Base-by-base conservation (phyloP, 2,797 vertebrate species). In the Xenops minutus region DNA sequence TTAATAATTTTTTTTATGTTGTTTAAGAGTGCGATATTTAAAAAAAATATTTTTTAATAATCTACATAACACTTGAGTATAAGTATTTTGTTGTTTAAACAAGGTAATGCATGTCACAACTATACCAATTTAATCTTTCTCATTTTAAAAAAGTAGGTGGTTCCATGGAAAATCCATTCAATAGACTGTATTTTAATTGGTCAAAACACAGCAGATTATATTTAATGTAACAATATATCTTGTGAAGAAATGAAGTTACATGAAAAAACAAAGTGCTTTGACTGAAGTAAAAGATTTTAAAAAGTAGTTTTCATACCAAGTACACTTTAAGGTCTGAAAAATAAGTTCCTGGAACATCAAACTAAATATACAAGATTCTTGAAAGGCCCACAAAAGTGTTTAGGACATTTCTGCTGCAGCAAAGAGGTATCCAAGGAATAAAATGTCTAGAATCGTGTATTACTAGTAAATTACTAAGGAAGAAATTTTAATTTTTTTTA, bases 291-390 rank as follows among this genome's bases (percentile, higher is more conserved):
- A 88, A 69, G 7, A 5, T 1, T 5, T 22, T 37, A 37, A 41
- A 30, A 8, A 2, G 4, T 24, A 23, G 6, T 24, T 9, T 14
- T 30, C 7, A 61, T 24, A 24, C 1, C 2, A 37, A 6, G 4
- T 14, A 39, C 11, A 32, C 67, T 55, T 77, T 17, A 91, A 69
- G 2, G 9, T 82, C 17, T 76, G 39, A 51, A 26, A 75, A 89
- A 26, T 29, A 36, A 51, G 4, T 43, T 83, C 7, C 32, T 49
- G 19, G 5, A 43, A 51, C 6, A 32, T 9, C 6, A 73, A 51
- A 73, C 56, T 36, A 9, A 1, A 6, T 24, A 26, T 4, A 30
- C 3, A 58, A 59, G 43, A 23, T n/a, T 19, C 27, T 24, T n/a
- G 12, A 59, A 41, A 6, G 4, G 67, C 2, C 67, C 10, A 5